phyloP scores from a whole-genome alignment of 2,113 vertebrate genomes.

The Pelvicachromis taeniatus region DNA sequence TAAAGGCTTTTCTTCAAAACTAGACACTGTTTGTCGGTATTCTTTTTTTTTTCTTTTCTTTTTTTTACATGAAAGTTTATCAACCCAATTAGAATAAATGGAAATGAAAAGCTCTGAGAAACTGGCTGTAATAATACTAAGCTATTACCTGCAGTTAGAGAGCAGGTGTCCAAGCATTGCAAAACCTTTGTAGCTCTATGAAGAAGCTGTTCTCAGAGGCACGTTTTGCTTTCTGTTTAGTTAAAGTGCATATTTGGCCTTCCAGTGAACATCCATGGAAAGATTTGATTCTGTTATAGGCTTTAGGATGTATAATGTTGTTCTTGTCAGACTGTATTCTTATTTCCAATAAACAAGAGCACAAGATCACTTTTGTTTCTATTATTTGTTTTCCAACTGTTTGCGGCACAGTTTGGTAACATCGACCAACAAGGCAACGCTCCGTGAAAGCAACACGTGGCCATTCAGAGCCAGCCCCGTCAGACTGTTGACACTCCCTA shows the following conservation, averaged over 20 bases:
- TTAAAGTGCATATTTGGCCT: conserved; percentile 14
- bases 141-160: background rate
- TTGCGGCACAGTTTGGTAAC: background rate
- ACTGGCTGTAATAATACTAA: background rate
- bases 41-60: conserved; percentile 28
- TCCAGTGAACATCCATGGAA: background rate
- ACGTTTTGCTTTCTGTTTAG: conserved; percentile 34
- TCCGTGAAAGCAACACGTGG: background rate
- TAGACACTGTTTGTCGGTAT: conserved; percentile 47
- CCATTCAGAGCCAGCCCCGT: background rate
- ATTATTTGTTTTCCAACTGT: conserved; percentile 26
- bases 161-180: background rate
- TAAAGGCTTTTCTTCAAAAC: conserved; percentile 75
- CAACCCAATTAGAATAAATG: background rate
- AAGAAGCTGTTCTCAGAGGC: background rate
- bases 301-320: conserved; percentile 47
- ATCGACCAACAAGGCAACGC: background rate
- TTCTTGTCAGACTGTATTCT: conserved; percentile 59
- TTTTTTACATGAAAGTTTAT: background rate
- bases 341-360: conserved; percentile 72
- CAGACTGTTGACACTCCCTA: background rate
- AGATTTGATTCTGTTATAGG: conserved; percentile 48
- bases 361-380: conserved; percentile 44
- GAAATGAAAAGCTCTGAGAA: background rate
- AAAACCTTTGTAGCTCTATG: background rate